phyloP scores from a whole-genome alignment of 1,140 invertebrate genomes.

The Euwallacea fornicatus region DNA sequence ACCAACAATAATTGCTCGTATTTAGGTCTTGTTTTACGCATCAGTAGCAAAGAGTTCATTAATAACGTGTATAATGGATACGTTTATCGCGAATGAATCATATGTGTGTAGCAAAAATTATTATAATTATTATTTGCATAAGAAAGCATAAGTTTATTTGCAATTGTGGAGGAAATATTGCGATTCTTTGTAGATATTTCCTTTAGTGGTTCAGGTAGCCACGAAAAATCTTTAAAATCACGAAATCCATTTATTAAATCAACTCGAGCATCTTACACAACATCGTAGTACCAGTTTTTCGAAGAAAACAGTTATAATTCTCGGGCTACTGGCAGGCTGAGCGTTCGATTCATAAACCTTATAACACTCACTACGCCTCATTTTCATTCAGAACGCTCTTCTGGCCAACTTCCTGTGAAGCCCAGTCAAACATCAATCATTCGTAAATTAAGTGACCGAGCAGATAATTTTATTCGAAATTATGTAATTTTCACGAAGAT shows the following conservation, averaged over 20 bases:
- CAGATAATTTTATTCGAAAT: slow-evolving; percentile 16
- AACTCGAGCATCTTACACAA: neutral
- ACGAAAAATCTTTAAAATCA: too few species aligned
- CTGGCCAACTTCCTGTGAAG: slow-evolving; percentile 22
- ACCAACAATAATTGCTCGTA: slow-evolving; percentile 32
- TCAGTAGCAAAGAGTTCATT: slow-evolving; percentile 25
- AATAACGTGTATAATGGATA: slow-evolving; percentile 17
- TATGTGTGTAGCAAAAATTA: slow-evolving; percentile 5
- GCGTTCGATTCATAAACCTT: slow-evolving; percentile 24
- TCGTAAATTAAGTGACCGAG: slow-evolving; percentile 18
- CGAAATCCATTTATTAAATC: too few species aligned
- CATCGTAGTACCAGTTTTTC: slow-evolving; percentile 1
- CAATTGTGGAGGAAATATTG: neutral
- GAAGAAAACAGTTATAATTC: slow-evolving; percentile 4
- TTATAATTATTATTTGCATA: slow-evolving; percentile 16
- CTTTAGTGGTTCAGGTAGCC: too few species aligned
- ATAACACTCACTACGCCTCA: slow-evolving; percentile 21
- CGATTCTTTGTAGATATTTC: too few species aligned
- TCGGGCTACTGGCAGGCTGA: slow-evolving; percentile 1
- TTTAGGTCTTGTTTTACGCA: slow-evolving; percentile 35
- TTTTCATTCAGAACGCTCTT: slow-evolving; percentile 22
- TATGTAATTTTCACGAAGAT: slow-evolving; percentile 7
- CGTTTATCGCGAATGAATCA: slow-evolving; percentile 24
- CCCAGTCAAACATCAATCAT: slow-evolving; percentile 23
- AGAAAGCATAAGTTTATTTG: slow-evolving; percentile 3